Percentiles rank a stretch among this genome's conserved stretches.
Evolutionary conservation across 2,888 invertebrate genomes (phyloP).

Genomic region (Boloria euphrosyne): DNA sequence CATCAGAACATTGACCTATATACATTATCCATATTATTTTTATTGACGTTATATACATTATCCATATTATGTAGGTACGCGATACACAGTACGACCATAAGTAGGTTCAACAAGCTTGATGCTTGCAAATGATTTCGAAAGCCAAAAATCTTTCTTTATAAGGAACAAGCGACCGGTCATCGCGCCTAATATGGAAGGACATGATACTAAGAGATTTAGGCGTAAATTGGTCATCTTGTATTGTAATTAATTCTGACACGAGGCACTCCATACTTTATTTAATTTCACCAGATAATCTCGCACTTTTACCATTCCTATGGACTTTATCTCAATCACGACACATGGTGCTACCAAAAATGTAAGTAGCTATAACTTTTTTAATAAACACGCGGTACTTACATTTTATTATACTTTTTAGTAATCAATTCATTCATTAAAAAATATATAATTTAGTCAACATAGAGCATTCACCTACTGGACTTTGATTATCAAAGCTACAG

Average conservation of each 20-base stretch:
- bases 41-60: conserved; percentile 4
- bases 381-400: too few relatives aligned
- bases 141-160: conserved; percentile 67
- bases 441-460: too few relatives aligned
- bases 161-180: conserved; percentile 62
- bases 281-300: conserved; percentile 21
- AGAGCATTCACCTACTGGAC: too few relatives aligned
- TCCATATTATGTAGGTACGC: neutral
- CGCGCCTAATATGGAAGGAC: conserved; percentile 63
- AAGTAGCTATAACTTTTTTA: too few relatives aligned
- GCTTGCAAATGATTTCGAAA: conserved; percentile 71
- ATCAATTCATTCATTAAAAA: too few relatives aligned
- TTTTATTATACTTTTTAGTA: too few relatives aligned
- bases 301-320: conserved; percentile 18
- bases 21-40: neutral
- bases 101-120: conserved; percentile 42
- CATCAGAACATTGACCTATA: conserved; percentile 22
- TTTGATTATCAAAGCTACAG: too few relatives aligned
- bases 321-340: conserved; percentile 8
- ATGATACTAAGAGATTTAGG: conserved; percentile 61
- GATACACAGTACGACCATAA: conserved; percentile 24
- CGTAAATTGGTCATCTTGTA: conserved; percentile 66
- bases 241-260: conserved; percentile 67
- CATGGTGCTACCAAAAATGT: neutral
- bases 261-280: conserved; percentile 31